Evolutionary conservation across 2,888 invertebrate genomes (phyloP).

Genomic region (Trissolcus japonicus): DNA sequence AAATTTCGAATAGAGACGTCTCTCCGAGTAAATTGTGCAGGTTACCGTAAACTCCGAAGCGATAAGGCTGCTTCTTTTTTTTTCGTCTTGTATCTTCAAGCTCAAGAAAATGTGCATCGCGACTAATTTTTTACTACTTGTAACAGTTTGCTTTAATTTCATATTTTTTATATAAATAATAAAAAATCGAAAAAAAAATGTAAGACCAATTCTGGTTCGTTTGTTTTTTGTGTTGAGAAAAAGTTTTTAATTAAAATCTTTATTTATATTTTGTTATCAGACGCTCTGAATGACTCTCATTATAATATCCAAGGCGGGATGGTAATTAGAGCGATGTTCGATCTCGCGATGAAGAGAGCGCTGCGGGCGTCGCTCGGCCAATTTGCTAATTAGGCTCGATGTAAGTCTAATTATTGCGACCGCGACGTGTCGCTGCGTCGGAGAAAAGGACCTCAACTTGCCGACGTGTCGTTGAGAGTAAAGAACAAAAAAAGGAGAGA

Average conservation of each 20-base stretch:
- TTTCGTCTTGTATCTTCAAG: too few relatives aligned
- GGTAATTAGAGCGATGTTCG: constrained; percentile 57
- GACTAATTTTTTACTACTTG: too few relatives aligned
- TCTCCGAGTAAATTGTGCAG: neutral
- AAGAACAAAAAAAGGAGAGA: constrained; percentile 4
- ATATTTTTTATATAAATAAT: too few relatives aligned
- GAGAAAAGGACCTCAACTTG: constrained; percentile 26
- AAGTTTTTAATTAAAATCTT: constrained; percentile 24
- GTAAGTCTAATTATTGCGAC: constrained; percentile 65
- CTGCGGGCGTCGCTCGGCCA: constrained; percentile 54
- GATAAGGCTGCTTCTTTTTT: too few relatives aligned
- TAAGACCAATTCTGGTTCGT: too few relatives aligned
- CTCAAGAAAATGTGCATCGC: too few relatives aligned
- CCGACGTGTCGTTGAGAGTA: constrained; percentile 7
- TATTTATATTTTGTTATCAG: constrained; percentile 15
- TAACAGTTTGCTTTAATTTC: too few relatives aligned
- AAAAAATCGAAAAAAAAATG: neutral
- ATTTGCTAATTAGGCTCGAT: constrained; percentile 67
- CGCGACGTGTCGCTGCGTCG: constrained; percentile 27
- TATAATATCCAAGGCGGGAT: constrained; percentile 37
- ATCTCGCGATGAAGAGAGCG: constrained; percentile 42
- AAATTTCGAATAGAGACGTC: constrained; percentile 56
- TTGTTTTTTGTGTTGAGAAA: too few relatives aligned
- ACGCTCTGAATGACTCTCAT: constrained; percentile 19
- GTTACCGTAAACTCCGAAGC: too few relatives aligned